Base-by-base conservation (phyloP, 1,140 invertebrate species). In the Drosophila albomicans region DNA sequence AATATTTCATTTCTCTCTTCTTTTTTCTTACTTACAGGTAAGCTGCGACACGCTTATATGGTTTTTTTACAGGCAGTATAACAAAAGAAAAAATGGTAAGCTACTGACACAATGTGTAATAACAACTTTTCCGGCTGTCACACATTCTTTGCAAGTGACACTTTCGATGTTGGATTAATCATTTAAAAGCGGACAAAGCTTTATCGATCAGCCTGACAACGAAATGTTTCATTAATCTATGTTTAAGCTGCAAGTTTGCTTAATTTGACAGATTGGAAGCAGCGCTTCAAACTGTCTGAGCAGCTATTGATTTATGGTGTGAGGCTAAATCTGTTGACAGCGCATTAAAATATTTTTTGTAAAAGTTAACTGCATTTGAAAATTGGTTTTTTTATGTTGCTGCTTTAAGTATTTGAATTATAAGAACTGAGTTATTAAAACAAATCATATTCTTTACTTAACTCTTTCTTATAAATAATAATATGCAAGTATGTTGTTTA, bases 11-110 rank as follows among this genome's bases (percentile, higher is more conserved):
- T 48, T 10, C n/a, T n/a, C 15, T 20, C 28, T 41, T 66, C 13
- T 46, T 58, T 35, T 25, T 25, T 25, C 20, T 25, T 48, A 57
- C 35, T 41, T 57, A 25, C 16, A 65, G 62, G 62, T 64, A 64
- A 54, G 52, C 20, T 38, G 13, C 25, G 6, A 51, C 30, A 54
- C 30, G 28, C 49, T 30, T 30, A 28, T 52, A 41, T 43, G n/a
- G 3, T 38, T 38, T 11, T 13, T 13, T 46, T 57, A 32, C 11
- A 49, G 1, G 11, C 32, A 38, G 1, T 10, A 25, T 6, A 38
- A 30, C 3, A 38, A n/a, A 38, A 4, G 49, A 30, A n/a, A 38
- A n/a, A 38, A 4, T 49, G 59, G 59, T 62, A 62, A 62, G 41
- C 38, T 20, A 25, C 48, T 20, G 15, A 38, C 13, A 15, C 20